Evolutionary conservation across 2,113 vertebrate species (phyloP).

Genomic region (Hucho hucho): DNA sequence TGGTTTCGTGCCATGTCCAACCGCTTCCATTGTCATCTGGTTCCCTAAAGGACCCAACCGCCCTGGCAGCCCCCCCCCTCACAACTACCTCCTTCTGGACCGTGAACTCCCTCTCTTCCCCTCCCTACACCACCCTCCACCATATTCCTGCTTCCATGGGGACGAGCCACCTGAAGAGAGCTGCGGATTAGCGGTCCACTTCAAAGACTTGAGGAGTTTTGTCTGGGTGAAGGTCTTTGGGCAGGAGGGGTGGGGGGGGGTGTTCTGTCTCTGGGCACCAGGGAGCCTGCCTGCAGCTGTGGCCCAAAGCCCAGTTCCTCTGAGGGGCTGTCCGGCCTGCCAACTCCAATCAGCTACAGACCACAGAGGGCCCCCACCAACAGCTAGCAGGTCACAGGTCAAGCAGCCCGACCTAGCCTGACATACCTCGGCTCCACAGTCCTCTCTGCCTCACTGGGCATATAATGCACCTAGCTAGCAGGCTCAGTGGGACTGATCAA

Average conservation of each 20-base stretch:
- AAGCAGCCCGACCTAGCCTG: background rate
- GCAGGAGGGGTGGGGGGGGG: background rate
- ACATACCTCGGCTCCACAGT: background rate
- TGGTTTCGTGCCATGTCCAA: slow-evolving; percentile 23
- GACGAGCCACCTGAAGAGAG: slow-evolving; percentile 66
- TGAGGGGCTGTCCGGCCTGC: slow-evolving; percentile 28
- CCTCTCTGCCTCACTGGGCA: slow-evolving; percentile 1
- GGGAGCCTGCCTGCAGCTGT: slow-evolving; percentile 3
- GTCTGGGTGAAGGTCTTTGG: background rate
- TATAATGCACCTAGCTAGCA: background rate
- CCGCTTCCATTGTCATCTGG: slow-evolving; percentile 1
- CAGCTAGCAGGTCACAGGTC: background rate
- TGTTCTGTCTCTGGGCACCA: slow-evolving; percentile 18
- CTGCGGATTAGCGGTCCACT: slow-evolving; percentile 60
- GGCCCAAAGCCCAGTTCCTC: slow-evolving; percentile 18
- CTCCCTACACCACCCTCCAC: background rate
- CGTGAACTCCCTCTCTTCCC: slow-evolving; percentile 37
- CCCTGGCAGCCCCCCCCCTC: background rate
- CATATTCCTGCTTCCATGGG: slow-evolving; percentile 47
- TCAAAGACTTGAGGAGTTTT: slow-evolving; percentile 55
- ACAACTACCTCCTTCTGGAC: slow-evolving; percentile 19
- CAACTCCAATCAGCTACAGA: slow-evolving; percentile 36
- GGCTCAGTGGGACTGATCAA: no score
- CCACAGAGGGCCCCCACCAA: background rate
- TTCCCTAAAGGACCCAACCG: background rate